Evolutionary conservation across 2,797 vertebrate genomes (phyloP).

Genomic region (Pseudochirops cupreus): DNA sequence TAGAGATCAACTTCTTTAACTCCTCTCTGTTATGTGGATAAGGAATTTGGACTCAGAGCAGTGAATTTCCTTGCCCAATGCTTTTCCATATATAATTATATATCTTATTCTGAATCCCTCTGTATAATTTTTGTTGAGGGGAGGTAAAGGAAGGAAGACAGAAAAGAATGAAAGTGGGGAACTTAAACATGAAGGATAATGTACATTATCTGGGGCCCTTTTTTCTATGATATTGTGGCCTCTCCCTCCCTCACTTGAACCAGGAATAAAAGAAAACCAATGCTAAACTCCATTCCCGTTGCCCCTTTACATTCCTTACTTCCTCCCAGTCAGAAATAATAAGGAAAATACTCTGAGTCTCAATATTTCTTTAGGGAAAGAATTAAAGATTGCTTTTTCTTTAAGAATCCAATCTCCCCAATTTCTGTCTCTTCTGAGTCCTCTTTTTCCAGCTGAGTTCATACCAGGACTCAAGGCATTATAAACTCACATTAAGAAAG

Average conservation of each 20-base stretch:
- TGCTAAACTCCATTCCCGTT: constrained; percentile 31
- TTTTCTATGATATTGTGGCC: neutral
- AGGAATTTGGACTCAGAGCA: neutral
- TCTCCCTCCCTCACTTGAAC: constrained; percentile 27
- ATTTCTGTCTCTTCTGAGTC: constrained; percentile 6
- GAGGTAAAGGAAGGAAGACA: neutral
- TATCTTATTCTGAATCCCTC: neutral
- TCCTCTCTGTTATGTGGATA: neutral
- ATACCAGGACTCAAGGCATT: constrained; percentile 32
- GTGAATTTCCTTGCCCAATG: neutral
- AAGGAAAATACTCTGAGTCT: neutral
- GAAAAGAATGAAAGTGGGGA: neutral
- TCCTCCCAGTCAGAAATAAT: neutral
- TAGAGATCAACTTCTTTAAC: neutral
- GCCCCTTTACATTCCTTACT: neutral
- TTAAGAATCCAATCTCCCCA: neutral
- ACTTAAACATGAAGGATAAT: neutral
- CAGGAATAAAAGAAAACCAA: neutral
- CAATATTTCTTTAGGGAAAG: neutral
- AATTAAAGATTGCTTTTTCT: constrained; percentile 14
- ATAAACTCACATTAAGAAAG: constrained; percentile 53
- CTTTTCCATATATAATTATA: neutral
- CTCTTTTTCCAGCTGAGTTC: neutral
- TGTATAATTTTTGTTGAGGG: neutral
- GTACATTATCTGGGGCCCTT: neutral